A percentile compares a stretch with the other conserved stretches of the same genome.
These are phyloP conservation scores for Cydia fagiglandana DNA, from an alignment of 1,140 invertebrate genomes.

Conservation along the genomic window DNA sequence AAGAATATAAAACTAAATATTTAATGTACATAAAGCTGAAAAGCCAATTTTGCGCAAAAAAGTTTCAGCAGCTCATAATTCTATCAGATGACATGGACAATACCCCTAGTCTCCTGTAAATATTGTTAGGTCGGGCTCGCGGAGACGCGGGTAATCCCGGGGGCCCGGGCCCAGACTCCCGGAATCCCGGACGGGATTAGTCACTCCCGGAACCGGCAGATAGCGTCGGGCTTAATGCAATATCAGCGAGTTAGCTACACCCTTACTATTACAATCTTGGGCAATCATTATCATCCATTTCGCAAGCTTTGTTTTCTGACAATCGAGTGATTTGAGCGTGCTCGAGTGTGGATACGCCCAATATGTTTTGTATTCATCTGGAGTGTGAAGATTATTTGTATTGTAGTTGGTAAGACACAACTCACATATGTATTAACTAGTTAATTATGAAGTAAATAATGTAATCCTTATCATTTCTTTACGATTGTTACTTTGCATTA, in stretches of 20 bases:
- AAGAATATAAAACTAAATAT: no score
- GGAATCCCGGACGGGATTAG: constrained; percentile 45
- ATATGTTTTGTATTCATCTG: constrained; percentile 7
- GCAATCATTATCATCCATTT: constrained; percentile 42
- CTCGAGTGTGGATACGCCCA: neutral
- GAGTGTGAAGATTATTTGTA: neutral
- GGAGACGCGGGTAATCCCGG: constrained; percentile 48
- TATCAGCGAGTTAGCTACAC: constrained; percentile 50
- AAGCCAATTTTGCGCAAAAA: constrained; percentile 18
- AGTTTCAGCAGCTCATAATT: constrained; percentile 15
- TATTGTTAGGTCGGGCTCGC: constrained; percentile 38
- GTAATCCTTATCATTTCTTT: no score
- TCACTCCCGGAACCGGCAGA: constrained; percentile 40
- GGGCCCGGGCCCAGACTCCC: constrained; percentile 44
- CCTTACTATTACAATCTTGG: constrained; percentile 41
- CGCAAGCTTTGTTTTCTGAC: constrained; percentile 36
- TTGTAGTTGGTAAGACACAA: neutral
- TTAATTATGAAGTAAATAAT: no score
- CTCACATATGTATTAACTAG: neutral
- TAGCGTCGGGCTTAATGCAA: constrained; percentile 49
- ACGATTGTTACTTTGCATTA: no score
- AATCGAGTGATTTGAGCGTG: constrained; percentile 32
- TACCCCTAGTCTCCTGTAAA: constrained; percentile 35
- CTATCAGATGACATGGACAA: constrained; percentile 21
- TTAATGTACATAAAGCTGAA: neutral